Conservation (phyloP, 2,797 vertebrate species). For the Crypturellus tataupa region DNA sequence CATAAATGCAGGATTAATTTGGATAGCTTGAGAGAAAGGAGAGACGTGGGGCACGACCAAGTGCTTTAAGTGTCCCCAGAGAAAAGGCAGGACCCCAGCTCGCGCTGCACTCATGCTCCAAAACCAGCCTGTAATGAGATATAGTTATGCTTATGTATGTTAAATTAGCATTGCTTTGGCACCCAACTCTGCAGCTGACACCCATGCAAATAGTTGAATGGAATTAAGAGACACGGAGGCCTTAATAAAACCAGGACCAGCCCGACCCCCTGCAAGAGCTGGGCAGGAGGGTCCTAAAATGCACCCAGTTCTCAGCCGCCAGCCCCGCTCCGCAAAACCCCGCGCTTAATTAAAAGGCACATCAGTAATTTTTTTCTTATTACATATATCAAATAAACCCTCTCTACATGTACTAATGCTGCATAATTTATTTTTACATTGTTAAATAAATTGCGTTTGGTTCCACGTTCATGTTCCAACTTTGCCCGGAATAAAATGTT, state of each 20-base stretch:
- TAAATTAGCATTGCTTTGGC: neutral
- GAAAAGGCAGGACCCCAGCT: fast-evolving
- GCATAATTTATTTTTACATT: conserved; percentile 16
- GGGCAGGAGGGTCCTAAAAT: neutral
- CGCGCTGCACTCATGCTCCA: neutral
- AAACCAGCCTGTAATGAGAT: neutral
- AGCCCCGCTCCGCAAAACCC: neutral
- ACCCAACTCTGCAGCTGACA: neutral
- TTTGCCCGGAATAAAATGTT: conserved; percentile 24
- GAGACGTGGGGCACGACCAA: neutral
- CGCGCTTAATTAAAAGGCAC: neutral
- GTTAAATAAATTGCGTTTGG: conserved; percentile 11
- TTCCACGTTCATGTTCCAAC: neutral
- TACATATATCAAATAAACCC: neutral
- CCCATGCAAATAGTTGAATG: neutral
- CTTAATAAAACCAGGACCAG: neutral
- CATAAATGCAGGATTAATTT: neutral
- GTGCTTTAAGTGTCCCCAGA: neutral
- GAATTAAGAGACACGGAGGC: neutral
- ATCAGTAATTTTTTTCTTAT: neutral
- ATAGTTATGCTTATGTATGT: neutral
- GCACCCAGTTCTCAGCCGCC: neutral
- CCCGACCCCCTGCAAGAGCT: too few relatives aligned
- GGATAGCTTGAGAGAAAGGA: neutral
- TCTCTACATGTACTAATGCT: neutral